Conservation (phyloP, 2,797 vertebrate species). For the Myotis myotis region DNA sequence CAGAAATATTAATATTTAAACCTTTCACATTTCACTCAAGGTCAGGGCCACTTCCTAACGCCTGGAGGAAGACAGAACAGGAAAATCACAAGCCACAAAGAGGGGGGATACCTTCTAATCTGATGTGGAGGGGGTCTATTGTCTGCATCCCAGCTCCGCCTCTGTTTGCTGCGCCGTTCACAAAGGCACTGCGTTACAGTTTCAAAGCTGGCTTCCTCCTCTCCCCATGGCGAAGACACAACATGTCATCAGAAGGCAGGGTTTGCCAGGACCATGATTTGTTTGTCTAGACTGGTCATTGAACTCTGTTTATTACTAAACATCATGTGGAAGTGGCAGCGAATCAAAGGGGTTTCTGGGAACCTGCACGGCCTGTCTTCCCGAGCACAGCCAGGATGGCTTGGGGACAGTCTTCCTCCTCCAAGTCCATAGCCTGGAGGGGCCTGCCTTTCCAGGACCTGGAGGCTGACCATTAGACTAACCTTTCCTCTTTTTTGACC, state of each 20-base stretch:
- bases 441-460: slow-evolving; percentile 64
- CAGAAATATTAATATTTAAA: slow-evolving; percentile 79
- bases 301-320: slow-evolving; percentile 68
- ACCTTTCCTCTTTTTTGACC: slow-evolving; percentile 58
- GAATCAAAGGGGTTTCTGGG: slow-evolving; percentile 56
- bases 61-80: slow-evolving; percentile 56
- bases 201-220: slow-evolving; percentile 21
- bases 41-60: slow-evolving; percentile 36
- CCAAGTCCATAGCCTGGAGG: background rate
- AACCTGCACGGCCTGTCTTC: background rate
- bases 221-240: slow-evolving; percentile 54
- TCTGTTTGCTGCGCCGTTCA: slow-evolving; percentile 14
- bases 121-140: slow-evolving; percentile 24
- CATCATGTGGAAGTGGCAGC: slow-evolving; percentile 30
- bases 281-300: slow-evolving; percentile 68
- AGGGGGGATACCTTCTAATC: slow-evolving; percentile 53
- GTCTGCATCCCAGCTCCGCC: slow-evolving; percentile 1
- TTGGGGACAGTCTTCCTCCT: background rate
- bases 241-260: slow-evolving; percentile 67
- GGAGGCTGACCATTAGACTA: slow-evolving; percentile 48
- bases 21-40: slow-evolving; percentile 67
- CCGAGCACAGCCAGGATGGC: background rate
- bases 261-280: slow-evolving; percentile 66
- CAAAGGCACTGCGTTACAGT: background rate
- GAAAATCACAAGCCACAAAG: slow-evolving; percentile 63